Evolutionary conservation across 35 echinoderm and acorn worm species (phyloP).

Genomic region (Nesometra sesokonis): DNA sequence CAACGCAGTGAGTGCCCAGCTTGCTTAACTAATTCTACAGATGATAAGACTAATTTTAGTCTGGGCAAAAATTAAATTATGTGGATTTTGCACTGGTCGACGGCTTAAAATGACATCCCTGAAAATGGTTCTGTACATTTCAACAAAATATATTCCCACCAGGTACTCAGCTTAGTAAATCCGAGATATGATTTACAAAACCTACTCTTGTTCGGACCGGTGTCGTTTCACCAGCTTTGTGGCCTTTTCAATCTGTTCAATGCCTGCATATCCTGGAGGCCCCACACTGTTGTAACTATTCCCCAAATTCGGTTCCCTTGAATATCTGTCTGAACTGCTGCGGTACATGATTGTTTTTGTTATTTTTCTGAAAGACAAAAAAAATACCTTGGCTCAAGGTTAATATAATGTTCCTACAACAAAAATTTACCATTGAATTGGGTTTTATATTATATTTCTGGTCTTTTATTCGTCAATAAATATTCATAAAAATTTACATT

Average conservation of each 20-base stretch:
- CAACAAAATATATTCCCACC: neutral
- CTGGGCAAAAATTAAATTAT: too few species aligned
- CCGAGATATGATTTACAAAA: neutral
- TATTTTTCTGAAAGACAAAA: too few species aligned
- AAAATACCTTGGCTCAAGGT: too few species aligned
- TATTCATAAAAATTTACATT: too few species aligned
- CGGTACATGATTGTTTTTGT: neutral
- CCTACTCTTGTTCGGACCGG: constrained; percentile 74
- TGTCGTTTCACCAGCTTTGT: constrained; percentile 33
- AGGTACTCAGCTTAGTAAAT: neutral
- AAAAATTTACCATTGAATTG: too few species aligned
- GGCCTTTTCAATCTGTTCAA: neutral
- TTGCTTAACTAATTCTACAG: too few species aligned
- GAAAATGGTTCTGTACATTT: neutral
- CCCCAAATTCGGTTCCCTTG: neutral
- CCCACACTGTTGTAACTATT: neutral
- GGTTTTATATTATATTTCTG: too few species aligned
- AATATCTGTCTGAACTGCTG: neutral
- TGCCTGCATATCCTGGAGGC: neutral
- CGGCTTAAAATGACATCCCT: too few species aligned
- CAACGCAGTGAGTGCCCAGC: too few species aligned
- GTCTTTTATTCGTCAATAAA: too few species aligned
- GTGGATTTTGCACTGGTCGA: neutral
- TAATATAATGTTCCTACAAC: too few species aligned
- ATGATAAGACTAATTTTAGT: too few species aligned